Base-by-base conservation (phyloP, 2,797 vertebrate genomes). In the Neoniphon sammara region DNA sequence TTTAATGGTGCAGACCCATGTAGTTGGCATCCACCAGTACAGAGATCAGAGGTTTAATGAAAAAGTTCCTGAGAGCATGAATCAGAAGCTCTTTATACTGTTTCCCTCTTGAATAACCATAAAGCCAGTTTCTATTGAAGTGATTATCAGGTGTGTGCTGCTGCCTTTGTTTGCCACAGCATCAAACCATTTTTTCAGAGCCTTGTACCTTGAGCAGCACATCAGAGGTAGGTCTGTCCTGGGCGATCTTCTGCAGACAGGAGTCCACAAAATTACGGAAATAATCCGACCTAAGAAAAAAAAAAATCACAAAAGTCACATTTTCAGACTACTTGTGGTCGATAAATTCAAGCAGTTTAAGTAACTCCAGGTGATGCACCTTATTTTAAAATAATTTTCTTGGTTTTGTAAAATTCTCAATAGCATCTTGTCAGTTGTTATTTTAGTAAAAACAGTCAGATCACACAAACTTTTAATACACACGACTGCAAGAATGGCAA, bases 251-350 rank as follows among this genome's bases (percentile, higher is more conserved):
- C 92, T 97, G 97, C 88, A 98, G 95, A 93, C 96, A 98, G 55
- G 96, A 97, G 84, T 97, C 96, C 65, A 98, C 97, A 88, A 98
- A 98, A 91, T 97, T 98, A 80, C 96, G 95, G 91, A 98, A 97
- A 90, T 96, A 97, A 91, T 97, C 96, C 3, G 97, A 97, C 96
- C 96, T 97, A 79, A 55, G 83, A 84, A 49, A 2, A 52, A 27
- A 27, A 27, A 27, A 27, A 27, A n/a, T n/a, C n/a, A n/a, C n/a
- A 27, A 27, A 27, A 27, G 4, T 52, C 1, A 53, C 1, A 44
- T 2, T n/a, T 42, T 47, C 8, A 52, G 1, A 21, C 17, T 75
- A 15, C 36, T 11, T 39, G 9, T 39, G 36, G 11, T 42, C 10
- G 10, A 42, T 42, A 2, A 7, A 4, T 44, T 1, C 60, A 47